Percentiles rank a stretch among this genome's conserved stretches.
phyloP scores from a whole-genome alignment of 2,113 vertebrate genomes.

The Myotis brandtii region DNA sequence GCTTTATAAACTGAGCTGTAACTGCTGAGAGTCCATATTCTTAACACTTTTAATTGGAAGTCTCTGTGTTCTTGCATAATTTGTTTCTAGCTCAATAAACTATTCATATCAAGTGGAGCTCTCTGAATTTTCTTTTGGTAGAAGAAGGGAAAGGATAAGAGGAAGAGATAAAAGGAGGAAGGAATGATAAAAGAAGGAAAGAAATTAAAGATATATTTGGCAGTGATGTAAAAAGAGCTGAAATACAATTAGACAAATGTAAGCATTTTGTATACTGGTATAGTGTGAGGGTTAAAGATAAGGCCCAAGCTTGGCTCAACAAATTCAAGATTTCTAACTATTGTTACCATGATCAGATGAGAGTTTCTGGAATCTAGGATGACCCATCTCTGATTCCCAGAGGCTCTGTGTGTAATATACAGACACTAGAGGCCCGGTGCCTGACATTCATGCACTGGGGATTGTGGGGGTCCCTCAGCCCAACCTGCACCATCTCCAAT shows the following conservation, averaged over 20 bases:
- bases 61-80: neutral
- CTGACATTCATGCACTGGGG: too few relatives aligned
- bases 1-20: neutral
- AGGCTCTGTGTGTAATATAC: neutral
- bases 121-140: neutral
- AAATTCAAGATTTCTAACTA: neutral
- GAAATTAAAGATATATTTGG: neutral
- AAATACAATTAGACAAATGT: neutral
- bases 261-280: neutral
- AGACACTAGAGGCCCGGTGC: neutral
- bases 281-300: neutral
- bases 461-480: too few relatives aligned
- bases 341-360: neutral
- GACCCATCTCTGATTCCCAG: neutral
- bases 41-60: neutral
- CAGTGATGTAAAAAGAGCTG: neutral
- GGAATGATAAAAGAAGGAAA: neutral
- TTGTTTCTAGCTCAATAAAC: neutral
- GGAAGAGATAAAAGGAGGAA: neutral
- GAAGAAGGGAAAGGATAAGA: neutral
- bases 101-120: neutral
- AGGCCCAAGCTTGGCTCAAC: neutral
- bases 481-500: too few relatives aligned
- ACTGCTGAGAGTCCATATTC: neutral
- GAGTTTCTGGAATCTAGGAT: neutral